A percentile compares a stretch with the other conserved stretches of the same genome.
These are phyloP conservation scores for Drosophila ogumai DNA, from an alignment of 1,140 invertebrate genomes.

Conservation along the genomic window DNA sequence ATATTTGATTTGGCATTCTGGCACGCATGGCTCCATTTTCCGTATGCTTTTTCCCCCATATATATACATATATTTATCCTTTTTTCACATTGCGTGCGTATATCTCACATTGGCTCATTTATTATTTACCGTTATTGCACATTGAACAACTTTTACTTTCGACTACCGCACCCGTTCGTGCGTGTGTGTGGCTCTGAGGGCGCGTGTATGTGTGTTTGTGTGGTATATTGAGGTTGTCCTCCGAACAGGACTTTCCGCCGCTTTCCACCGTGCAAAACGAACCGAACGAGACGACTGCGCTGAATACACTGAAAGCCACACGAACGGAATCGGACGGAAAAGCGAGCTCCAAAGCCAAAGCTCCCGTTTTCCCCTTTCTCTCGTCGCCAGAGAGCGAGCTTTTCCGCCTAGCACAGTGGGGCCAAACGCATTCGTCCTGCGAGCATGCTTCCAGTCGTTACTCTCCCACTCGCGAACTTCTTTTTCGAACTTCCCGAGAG, in stretches of 20 bases:
- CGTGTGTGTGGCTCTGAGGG: conserved; percentile 29
- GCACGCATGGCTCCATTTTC: conserved; percentile 20
- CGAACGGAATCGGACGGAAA: conserved; percentile 37
- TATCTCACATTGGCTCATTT: conserved; percentile 60
- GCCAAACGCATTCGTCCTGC: conserved; percentile 21
- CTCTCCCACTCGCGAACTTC: conserved; percentile 4
- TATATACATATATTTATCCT: conserved; percentile 1
- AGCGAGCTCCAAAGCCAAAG: conserved; percentile 50
- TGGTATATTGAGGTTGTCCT: conserved; percentile 65
- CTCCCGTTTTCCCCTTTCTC: conserved; percentile 32
- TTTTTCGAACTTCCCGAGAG: conserved; percentile 35
- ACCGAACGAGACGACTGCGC: conserved; percentile 83
- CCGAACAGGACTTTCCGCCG: conserved; percentile 44
- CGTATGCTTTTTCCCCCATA: neutral
- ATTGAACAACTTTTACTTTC: conserved; percentile 67
- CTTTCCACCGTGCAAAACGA: conserved; percentile 60
- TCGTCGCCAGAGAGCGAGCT: conserved; percentile 36
- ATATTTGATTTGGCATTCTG: conserved; percentile 56
- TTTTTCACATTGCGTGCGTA: conserved; percentile 27
- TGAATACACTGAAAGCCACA: conserved; percentile 77
- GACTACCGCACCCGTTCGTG: conserved; percentile 32
- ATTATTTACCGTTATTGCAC: conserved; percentile 70
- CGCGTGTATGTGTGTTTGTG: conserved; percentile 37
- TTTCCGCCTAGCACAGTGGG: conserved; percentile 61
- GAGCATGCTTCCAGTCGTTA: conserved; percentile 40